phyloP scores from a whole-genome alignment of 2,113 vertebrate species.

The Dendrocopos noguchii region DNA sequence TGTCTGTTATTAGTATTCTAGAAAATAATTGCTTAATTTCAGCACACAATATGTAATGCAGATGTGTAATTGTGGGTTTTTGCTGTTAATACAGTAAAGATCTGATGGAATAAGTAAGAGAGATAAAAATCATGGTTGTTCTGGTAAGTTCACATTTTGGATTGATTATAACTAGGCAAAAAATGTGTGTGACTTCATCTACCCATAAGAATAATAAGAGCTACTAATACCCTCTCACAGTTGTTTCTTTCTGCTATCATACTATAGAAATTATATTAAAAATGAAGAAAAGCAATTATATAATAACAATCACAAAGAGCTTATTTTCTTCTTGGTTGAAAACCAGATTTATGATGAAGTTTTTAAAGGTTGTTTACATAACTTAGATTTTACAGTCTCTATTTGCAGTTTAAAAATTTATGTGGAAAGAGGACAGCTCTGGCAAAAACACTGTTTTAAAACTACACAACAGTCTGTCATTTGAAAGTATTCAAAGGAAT shows the following conservation, averaged over 20 bases:
- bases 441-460: background rate
- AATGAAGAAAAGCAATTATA: background rate
- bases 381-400: background rate
- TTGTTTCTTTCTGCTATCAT: background rate
- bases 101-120: background rate
- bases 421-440: background rate
- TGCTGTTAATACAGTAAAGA: background rate
- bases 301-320: background rate
- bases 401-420: background rate
- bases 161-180: background rate
- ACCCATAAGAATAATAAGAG: background rate
- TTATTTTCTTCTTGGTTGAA: conserved; percentile 1
- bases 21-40: background rate
- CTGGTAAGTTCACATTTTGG: background rate
- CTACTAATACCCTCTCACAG: background rate
- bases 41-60: background rate
- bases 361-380: background rate
- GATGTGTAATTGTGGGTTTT: background rate
- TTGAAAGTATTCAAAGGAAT: background rate
- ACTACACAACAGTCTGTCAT: background rate
- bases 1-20: background rate
- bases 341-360: conserved; percentile 11
- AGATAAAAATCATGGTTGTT: background rate
- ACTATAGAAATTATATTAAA: background rate
- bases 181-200: background rate